phyloP scores from a whole-genome alignment of 2,888 invertebrate species.

The Diaperis boleti region DNA sequence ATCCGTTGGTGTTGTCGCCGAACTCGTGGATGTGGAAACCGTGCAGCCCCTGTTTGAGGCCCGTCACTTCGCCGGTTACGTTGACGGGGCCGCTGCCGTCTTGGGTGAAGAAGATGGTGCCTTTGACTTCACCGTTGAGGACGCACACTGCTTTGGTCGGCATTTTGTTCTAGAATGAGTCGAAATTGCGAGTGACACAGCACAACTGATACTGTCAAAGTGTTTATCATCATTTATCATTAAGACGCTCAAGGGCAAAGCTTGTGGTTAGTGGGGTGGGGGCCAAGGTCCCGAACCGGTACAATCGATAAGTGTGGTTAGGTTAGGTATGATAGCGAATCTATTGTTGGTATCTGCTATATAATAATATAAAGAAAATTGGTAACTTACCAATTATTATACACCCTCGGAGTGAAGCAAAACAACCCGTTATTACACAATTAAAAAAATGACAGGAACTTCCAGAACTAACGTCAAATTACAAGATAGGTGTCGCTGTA shows the following conservation, averaged over 20 bases:
- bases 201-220: constrained; percentile 22
- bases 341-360: background rate
- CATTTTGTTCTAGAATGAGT: constrained; percentile 64
- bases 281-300: constrained; percentile 19
- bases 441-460: background rate
- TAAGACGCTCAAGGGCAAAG: constrained; percentile 9
- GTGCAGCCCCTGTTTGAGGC: constrained; percentile 82
- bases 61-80: constrained; percentile 85
- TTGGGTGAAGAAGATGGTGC: constrained; percentile 86
- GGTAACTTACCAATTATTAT: background rate
- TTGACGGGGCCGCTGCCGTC: constrained; percentile 76
- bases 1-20: constrained; percentile 95
- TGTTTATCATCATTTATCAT: constrained; percentile 10
- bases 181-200: constrained; percentile 17
- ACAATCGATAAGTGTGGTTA: constrained; percentile 19
- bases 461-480: too few species aligned
- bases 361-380: background rate
- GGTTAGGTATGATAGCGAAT: background rate
- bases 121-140: constrained; percentile 86
- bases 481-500: background rate
- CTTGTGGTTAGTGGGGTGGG: constrained; percentile 1
- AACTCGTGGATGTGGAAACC: constrained; percentile 97
- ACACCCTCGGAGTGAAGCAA: background rate
- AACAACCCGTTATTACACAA: background rate
- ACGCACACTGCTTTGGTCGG: constrained; percentile 87